Conservation (phyloP, 35 echinoderm and acorn worm species). For the Heliocidaris tuberculata region DNA sequence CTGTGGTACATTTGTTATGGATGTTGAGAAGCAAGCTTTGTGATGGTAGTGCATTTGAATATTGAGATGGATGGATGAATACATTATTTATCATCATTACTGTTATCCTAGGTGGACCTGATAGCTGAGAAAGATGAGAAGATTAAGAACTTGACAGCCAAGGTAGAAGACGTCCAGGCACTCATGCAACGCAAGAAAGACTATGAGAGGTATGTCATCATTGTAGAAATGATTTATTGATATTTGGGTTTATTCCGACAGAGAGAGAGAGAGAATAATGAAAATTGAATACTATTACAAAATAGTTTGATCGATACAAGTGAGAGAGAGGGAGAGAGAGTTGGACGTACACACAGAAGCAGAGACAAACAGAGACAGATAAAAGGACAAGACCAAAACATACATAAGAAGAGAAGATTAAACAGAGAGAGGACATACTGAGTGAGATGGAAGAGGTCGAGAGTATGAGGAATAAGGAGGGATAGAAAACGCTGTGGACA, state of each 20-base stretch:
- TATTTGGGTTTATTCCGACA: neutral
- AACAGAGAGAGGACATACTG: too few relatives aligned
- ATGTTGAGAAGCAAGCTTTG: neutral
- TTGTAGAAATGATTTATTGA: neutral
- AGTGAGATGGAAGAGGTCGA: too few relatives aligned
- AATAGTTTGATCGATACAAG: too few relatives aligned
- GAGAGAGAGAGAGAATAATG: too few relatives aligned
- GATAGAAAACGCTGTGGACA: too few relatives aligned
- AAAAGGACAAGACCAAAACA: too few relatives aligned
- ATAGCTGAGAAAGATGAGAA: slow-evolving; percentile 75
- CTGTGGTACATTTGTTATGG: neutral
- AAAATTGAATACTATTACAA: neutral
- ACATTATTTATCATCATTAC: neutral
- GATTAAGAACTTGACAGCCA: slow-evolving; percentile 70
- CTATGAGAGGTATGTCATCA: slow-evolving; percentile 77
- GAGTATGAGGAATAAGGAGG: too few relatives aligned
- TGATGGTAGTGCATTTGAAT: neutral
- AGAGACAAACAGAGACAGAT: neutral
- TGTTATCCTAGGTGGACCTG: slow-evolving; percentile 61
- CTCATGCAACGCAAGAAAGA: slow-evolving; percentile 66
- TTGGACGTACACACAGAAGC: neutral
- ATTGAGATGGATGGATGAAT: neutral
- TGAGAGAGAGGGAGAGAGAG: neutral
- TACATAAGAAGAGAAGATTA: neutral
- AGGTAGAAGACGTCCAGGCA: slow-evolving; percentile 82